A percentile compares a stretch with the other conserved stretches of the same genome.
Conservation (phyloP, 2,797 vertebrate genomes). For the Gephyroberyx darwinii region DNA sequence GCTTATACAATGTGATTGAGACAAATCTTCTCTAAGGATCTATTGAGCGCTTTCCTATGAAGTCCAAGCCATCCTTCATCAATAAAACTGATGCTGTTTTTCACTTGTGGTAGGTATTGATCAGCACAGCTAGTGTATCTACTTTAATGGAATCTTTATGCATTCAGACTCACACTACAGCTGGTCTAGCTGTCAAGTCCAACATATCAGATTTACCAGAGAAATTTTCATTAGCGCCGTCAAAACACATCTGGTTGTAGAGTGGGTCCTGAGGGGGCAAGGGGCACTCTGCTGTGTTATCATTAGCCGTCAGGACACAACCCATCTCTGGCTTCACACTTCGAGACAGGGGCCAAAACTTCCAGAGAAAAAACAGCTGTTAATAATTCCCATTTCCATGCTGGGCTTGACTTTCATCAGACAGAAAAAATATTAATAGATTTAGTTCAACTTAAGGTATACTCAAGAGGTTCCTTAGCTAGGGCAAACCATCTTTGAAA, state of each 20-base stretch:
- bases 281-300: conserved; percentile 67
- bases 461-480: conserved; percentile 43
- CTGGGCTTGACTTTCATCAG: conserved; percentile 60
- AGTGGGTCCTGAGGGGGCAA: conserved; percentile 48
- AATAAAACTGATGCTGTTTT: conserved; percentile 65
- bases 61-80: conserved; percentile 54
- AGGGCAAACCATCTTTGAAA: conserved; percentile 48
- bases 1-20: conserved; percentile 51
- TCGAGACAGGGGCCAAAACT: conserved; percentile 59
- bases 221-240: conserved; percentile 70
- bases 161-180: conserved; percentile 42
- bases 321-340: conserved; percentile 61
- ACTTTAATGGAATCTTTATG: conserved; percentile 61
- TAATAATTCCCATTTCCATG: conserved; percentile 71
- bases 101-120: conserved; percentile 67
- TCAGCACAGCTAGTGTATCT: conserved; percentile 51
- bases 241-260: conserved; percentile 71
- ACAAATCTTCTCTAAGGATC: conserved; percentile 53
- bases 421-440: conserved; percentile 29
- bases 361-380: conserved; percentile 67
- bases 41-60: conserved; percentile 62
- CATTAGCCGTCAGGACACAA: conserved; percentile 71
- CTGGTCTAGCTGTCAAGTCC: conserved; percentile 41
- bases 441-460: conserved; percentile 63
- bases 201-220: conserved; percentile 64